Conservation (phyloP, 1,140 invertebrate species). For the Drosophila pectinifera region DNA sequence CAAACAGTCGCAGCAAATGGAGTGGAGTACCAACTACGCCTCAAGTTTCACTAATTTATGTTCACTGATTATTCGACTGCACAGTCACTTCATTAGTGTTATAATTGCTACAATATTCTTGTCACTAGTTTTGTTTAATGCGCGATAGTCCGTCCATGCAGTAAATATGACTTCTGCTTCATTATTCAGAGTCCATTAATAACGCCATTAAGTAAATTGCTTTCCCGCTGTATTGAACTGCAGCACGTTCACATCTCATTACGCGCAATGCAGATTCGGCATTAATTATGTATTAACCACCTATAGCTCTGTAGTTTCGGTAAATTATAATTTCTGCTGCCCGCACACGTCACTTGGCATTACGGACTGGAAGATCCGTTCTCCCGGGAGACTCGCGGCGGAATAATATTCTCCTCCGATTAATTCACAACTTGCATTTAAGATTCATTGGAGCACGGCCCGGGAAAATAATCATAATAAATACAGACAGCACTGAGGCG, state of each 20-base stretch:
- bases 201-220: slow-evolving; percentile 40
- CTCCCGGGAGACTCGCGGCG: slow-evolving; percentile 7
- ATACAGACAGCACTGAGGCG: slow-evolving; percentile 39
- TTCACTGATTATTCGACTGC: neutral
- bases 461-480: slow-evolving; percentile 55
- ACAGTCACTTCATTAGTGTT: slow-evolving; percentile 6
- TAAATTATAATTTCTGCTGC: slow-evolving; percentile 17
- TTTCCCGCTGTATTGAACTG: slow-evolving; percentile 13
- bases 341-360: slow-evolving; percentile 54
- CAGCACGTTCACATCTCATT: slow-evolving; percentile 27
- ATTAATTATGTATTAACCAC: slow-evolving; percentile 19
- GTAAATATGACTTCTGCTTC: slow-evolving; percentile 4
- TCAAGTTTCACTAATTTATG: neutral
- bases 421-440: slow-evolving; percentile 37
- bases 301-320: slow-evolving; percentile 25
- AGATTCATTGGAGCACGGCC: slow-evolving; percentile 23
- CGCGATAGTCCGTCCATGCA: slow-evolving; percentile 1
- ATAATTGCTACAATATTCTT: slow-evolving; percentile 13
- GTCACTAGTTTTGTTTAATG: slow-evolving; percentile 3
- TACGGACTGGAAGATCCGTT: slow-evolving; percentile 20
- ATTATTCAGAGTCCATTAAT: slow-evolving; percentile 39
- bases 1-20: neutral
- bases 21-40: neutral
- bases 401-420: slow-evolving; percentile 42
- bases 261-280: slow-evolving; percentile 17